Conservation (phyloP, 2,797 vertebrate species). For the Sylvia borin region DNA sequence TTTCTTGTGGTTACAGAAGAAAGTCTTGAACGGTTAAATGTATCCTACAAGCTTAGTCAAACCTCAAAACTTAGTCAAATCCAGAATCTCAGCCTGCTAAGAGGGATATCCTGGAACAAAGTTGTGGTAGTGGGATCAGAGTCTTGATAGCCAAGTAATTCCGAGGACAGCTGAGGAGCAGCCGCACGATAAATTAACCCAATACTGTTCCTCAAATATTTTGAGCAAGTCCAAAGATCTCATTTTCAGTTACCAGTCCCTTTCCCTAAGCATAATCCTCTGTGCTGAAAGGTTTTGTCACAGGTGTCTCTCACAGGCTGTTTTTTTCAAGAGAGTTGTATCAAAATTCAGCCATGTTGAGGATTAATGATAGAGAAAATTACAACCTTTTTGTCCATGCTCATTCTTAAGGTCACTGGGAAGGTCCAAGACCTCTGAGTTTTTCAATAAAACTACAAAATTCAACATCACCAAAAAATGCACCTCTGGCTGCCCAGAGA, state of each 20-base stretch:
- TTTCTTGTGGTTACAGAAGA: neutral
- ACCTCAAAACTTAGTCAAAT: neutral
- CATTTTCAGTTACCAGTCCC: neutral
- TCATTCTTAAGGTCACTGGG: neutral
- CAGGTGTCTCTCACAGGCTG: neutral
- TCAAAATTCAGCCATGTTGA: neutral
- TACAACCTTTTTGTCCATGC: rapidly evolving
- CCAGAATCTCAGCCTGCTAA: neutral
- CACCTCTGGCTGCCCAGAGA: neutral
- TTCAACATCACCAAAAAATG: neutral
- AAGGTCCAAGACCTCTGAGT: neutral
- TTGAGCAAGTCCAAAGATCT: neutral
- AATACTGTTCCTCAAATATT: neutral
- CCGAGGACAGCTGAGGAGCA: neutral
- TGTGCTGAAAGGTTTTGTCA: neutral
- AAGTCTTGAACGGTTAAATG: neutral
- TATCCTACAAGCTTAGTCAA: neutral
- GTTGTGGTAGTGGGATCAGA: neutral
- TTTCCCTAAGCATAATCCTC: neutral
- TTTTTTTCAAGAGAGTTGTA: neutral
- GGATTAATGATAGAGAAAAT: neutral
- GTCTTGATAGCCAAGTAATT: neutral
- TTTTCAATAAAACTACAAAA: neutral
- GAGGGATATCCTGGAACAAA: neutral
- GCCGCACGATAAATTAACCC: neutral